Evolutionary conservation across 1,140 invertebrate genomes (phyloP), one percentile per base, ranked within the genome.

Genomic region (Araneus ventricosus): DNA sequence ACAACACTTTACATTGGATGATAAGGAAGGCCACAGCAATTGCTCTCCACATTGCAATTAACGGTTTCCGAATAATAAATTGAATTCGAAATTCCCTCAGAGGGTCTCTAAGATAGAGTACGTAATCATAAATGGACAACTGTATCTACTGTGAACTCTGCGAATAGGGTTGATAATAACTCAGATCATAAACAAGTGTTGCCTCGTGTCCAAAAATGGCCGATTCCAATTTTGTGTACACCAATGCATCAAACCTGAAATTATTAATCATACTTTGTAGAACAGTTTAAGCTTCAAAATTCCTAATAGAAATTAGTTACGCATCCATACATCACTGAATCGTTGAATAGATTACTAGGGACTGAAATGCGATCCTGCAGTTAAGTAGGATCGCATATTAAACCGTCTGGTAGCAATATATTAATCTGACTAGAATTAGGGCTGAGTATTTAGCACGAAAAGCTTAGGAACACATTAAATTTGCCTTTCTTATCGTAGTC

Each of bases 251-350:
- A 75, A 75, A 20, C 14, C 4, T 75, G 70, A 75, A 75, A 75
- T 37, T 75, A 75, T 75, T 75, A 75, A 75, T 75, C 70, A 75
- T 37, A 75, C 70, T 75, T 75, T 37, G 30, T 75, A 34, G 6
- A 37, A 75, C 30, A 34, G 70, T 75, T 37, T 37, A 75, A 75
- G 70, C 70, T 34, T 17, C 27, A 75, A 75, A 34, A 34, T 37
- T 30, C 20, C 17, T 75, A 37, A 37, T 75, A 34, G 4, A 37
- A 75, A 75, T 75, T 75, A 75, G 70, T 75, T 37, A 75, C 27
- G 4, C 70, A 20, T 37, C 30, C 30, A 20, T 37, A 37, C 70
- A 37, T 37, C 30, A 34, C 30, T 75, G 30, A 22, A 27, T 67
- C 30, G 30, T 75, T 75, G 30, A 75, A 75, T 75, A 75, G 7